Evolutionary conservation across 2,888 invertebrate genomes (phyloP).

Genomic region (Taenaris catops): DNA sequence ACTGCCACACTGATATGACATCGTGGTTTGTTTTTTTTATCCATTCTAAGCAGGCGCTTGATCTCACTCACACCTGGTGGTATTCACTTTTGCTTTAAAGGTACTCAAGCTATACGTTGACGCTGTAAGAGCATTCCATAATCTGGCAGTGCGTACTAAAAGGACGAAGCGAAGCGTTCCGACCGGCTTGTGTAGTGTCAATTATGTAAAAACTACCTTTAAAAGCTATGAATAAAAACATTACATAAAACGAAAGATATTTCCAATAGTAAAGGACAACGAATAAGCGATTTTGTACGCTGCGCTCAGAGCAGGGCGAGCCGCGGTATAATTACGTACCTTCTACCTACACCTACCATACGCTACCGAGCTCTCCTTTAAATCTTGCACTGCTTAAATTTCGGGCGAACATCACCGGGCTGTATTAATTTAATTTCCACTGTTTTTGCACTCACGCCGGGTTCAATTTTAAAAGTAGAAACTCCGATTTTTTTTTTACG

Average conservation of each 20-base stretch:
- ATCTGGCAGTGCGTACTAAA: too few relatives aligned
- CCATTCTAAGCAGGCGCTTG: too few relatives aligned
- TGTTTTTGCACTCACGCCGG: constrained; percentile 30
- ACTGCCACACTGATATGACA: too few relatives aligned
- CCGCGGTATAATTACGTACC: constrained; percentile 69
- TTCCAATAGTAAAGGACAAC: constrained; percentile 47
- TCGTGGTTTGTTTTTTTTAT: too few relatives aligned
- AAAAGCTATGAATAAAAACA: too few relatives aligned
- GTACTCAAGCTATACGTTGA: too few relatives aligned
- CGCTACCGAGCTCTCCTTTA: constrained; percentile 59
- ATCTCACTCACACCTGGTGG: too few relatives aligned
- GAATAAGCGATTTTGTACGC: constrained; percentile 77
- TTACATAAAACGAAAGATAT: neutral
- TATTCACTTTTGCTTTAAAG: too few relatives aligned
- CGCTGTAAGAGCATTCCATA: too few relatives aligned
- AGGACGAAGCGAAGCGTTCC: too few relatives aligned
- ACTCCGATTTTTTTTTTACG: neutral
- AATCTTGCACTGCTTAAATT: constrained; percentile 74
- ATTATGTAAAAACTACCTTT: too few relatives aligned
- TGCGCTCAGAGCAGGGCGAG: constrained; percentile 57
- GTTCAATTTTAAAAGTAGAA: constrained; percentile 21
- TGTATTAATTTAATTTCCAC: constrained; percentile 64
- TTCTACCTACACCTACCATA: constrained; percentile 9
- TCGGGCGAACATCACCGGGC: constrained; percentile 58
- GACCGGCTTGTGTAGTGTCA: too few relatives aligned